phyloP scores from a whole-genome alignment of 2,797 vertebrate species.

The Oophaga sylvatica region DNA sequence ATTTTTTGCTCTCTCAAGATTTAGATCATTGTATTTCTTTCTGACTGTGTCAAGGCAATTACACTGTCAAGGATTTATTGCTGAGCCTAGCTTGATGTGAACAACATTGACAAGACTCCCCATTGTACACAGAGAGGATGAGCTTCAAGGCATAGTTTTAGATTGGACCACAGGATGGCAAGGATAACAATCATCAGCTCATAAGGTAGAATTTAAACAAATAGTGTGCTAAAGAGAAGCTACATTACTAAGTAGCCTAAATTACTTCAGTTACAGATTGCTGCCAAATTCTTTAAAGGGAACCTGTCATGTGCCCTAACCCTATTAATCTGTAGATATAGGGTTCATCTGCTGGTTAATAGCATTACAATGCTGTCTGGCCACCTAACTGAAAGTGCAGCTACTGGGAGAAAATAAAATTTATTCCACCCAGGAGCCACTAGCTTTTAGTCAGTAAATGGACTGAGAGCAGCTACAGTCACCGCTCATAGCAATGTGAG shows the following conservation, averaged over 20 bases:
- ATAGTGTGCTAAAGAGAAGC: neutral
- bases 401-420: too few relatives aligned
- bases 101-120: constrained; percentile 49
- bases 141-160: constrained; percentile 28
- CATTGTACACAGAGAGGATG: constrained; percentile 29
- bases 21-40: constrained; percentile 25
- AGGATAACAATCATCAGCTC: constrained; percentile 21
- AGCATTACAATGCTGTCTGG: too few relatives aligned
- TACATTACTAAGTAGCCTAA: neutral
- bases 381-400: too few relatives aligned
- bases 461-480: too few relatives aligned
- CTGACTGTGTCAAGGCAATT: constrained; percentile 26
- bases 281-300: neutral
- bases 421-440: too few relatives aligned
- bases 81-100: constrained; percentile 29
- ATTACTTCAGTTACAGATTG: neutral
- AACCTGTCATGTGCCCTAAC: too few relatives aligned
- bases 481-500: too few relatives aligned
- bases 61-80: constrained; percentile 37
- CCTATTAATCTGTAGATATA: too few relatives aligned
- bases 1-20: neutral
- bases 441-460: too few relatives aligned
- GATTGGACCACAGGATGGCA: constrained; percentile 2
- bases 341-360: too few relatives aligned
- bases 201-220: constrained; percentile 34